Evolutionary conservation across 2,113 vertebrate species (phyloP).

Genomic region (Solea solea): DNA sequence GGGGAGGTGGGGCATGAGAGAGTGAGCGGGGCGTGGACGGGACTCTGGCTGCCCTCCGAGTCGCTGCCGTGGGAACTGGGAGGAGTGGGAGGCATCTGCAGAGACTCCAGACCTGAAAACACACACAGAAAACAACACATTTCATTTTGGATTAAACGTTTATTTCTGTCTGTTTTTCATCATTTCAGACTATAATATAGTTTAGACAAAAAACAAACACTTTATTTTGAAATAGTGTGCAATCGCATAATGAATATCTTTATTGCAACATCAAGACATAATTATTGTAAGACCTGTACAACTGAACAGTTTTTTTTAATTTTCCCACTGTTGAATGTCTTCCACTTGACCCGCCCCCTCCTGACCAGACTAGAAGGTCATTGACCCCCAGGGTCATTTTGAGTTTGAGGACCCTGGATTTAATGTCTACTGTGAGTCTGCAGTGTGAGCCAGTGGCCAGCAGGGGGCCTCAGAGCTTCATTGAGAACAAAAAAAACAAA

Average conservation of each 20-base stretch:
- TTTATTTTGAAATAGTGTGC: too few relatives aligned
- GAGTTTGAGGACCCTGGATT: not conserved
- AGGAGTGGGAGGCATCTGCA: conserved; percentile 95
- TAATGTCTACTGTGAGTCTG: not conserved
- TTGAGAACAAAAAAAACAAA: not conserved
- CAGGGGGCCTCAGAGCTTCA: conserved; percentile 45
- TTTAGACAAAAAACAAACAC: too few relatives aligned
- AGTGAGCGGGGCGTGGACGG: conserved; percentile 83
- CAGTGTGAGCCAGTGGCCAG: conserved; percentile 16
- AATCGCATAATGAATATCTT: too few relatives aligned
- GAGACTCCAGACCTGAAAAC: conserved; percentile 82
- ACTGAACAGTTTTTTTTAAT: too few relatives aligned
- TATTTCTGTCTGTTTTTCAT: too few relatives aligned
- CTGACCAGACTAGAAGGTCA: too few relatives aligned
- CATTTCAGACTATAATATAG: too few relatives aligned
- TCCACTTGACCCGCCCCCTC: too few relatives aligned
- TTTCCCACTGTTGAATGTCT: too few relatives aligned
- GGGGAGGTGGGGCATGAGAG: conserved; percentile 85
- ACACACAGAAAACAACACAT: not conserved
- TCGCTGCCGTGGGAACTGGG: conserved; percentile 97
- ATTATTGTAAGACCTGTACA: too few relatives aligned
- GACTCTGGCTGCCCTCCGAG: conserved; percentile 95
- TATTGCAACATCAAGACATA: too few relatives aligned
- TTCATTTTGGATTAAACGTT: too few relatives aligned
- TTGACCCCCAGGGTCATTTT: not conserved